Evolutionary conservation across 2,113 vertebrate genomes (phyloP).

Genomic region (Lophius piscatorius): DNA sequence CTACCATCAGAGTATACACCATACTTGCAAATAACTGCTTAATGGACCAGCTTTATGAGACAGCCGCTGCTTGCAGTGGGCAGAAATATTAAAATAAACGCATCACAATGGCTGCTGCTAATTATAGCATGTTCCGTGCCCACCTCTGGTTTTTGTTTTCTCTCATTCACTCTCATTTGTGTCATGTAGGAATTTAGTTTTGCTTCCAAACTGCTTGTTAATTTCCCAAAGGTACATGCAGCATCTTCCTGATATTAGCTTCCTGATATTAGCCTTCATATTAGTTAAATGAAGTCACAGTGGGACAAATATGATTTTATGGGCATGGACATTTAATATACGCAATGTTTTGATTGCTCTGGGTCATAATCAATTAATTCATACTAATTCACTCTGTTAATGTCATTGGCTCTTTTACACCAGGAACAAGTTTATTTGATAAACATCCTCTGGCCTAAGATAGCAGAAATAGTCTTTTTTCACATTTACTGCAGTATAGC

Average conservation of each 20-base stretch:
- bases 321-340: background rate
- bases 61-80: background rate
- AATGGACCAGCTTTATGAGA: background rate
- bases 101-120: conserved; percentile 43
- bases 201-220: conserved; percentile 26
- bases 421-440: too few relatives aligned
- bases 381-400: background rate
- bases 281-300: background rate
- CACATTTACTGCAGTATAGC: too few relatives aligned
- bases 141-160: conserved; percentile 39
- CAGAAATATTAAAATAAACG: conserved; percentile 11
- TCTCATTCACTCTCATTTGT: conserved; percentile 27
- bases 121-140: conserved; percentile 41
- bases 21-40: conserved; percentile 7
- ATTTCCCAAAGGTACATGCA: conserved; percentile 52
- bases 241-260: conserved; percentile 15
- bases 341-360: background rate
- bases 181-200: conserved; percentile 29
- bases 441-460: background rate
- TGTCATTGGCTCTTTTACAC: background rate
- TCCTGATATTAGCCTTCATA: too few relatives aligned
- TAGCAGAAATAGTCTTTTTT: background rate
- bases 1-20: conserved; percentile 3
- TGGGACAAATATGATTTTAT: background rate
- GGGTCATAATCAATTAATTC: too few relatives aligned